Evolutionary conservation across 2,888 invertebrate species (phyloP).

Genomic region (Spisula solida): DNA sequence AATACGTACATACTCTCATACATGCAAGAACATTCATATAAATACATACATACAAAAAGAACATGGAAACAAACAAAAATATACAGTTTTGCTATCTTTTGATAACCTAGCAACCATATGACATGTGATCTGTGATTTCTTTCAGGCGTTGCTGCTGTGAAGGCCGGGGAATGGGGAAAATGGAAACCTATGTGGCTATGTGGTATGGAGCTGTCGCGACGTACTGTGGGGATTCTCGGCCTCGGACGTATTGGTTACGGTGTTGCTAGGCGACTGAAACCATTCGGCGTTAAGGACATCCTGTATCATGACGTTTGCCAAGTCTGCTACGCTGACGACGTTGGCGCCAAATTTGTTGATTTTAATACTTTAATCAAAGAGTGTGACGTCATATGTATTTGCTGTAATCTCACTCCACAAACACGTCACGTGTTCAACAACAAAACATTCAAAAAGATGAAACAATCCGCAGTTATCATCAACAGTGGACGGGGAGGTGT

Average conservation of each 20-base stretch:
- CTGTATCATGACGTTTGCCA: slow-evolving; percentile 78
- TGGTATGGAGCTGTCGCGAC: slow-evolving; percentile 93
- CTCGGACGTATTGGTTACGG: slow-evolving; percentile 86
- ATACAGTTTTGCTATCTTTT: too few relatives aligned
- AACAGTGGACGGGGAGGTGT: slow-evolving; percentile 92
- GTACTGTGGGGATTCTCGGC: slow-evolving; percentile 90
- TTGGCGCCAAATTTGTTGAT: slow-evolving; percentile 91
- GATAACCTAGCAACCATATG: too few relatives aligned
- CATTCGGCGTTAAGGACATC: slow-evolving; percentile 78
- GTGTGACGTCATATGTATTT: slow-evolving; percentile 95
- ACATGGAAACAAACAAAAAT: too few relatives aligned
- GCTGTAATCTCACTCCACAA: slow-evolving; percentile 93
- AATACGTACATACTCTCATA: too few relatives aligned
- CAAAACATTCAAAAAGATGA: slow-evolving; percentile 94
- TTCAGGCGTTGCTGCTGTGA: slow-evolving; percentile 84
- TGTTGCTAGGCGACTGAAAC: slow-evolving; percentile 80
- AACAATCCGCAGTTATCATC: slow-evolving; percentile 93
- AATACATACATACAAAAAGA: too few relatives aligned
- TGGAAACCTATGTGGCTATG: slow-evolving; percentile 97
- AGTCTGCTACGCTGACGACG: slow-evolving; percentile 87
- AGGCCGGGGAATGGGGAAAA: slow-evolving; percentile 94
- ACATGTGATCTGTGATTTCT: not conserved
- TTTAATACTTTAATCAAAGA: slow-evolving; percentile 92
- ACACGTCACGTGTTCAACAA: slow-evolving; percentile 94
- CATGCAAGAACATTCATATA: too few relatives aligned